These are phyloP conservation scores for Nanorana parkeri DNA, from an alignment of 2,113 vertebrate genomes.

Conservation along the genomic window DNA sequence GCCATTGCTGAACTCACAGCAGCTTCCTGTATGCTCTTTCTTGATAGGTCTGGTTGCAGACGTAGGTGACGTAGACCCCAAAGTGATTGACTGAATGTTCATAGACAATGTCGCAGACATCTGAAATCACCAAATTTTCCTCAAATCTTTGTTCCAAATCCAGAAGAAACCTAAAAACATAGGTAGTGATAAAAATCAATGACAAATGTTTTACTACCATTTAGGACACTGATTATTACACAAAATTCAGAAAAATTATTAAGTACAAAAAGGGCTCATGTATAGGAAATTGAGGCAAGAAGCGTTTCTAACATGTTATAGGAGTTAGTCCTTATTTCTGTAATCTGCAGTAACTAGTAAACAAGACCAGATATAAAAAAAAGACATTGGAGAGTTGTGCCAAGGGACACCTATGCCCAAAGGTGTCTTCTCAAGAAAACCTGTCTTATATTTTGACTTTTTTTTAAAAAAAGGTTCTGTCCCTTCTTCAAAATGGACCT, in stretches of 20 bases:
- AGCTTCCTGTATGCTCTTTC: conserved; percentile 92
- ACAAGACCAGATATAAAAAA: too few relatives aligned
- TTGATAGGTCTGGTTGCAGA: conserved; percentile 96
- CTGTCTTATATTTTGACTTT: too few relatives aligned
- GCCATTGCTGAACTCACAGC: conserved; percentile 79
- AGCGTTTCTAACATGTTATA: too few relatives aligned
- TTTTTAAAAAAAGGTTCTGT: too few relatives aligned
- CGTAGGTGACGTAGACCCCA: conserved; percentile 89
- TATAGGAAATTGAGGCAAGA: too few relatives aligned
- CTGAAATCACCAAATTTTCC: conserved; percentile 88
- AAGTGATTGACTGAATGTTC: conserved; percentile 84
- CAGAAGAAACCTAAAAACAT: conserved; percentile 83
- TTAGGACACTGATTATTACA: not conserved
- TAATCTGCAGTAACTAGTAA: too few relatives aligned
- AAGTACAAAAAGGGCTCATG: too few relatives aligned
- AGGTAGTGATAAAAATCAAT: not conserved
- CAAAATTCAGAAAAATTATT: not conserved
- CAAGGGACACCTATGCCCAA: too few relatives aligned
- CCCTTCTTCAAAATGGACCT: too few relatives aligned
- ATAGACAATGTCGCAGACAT: conserved; percentile 92
- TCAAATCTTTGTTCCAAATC: conserved; percentile 94
- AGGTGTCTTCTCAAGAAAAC: too few relatives aligned
- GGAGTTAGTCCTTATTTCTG: too few relatives aligned
- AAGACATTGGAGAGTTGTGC: too few relatives aligned
- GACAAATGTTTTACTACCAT: not conserved